Evolutionary conservation across 2,888 invertebrate species (phyloP).

Genomic region (Chydorus sphaericus): DNA sequence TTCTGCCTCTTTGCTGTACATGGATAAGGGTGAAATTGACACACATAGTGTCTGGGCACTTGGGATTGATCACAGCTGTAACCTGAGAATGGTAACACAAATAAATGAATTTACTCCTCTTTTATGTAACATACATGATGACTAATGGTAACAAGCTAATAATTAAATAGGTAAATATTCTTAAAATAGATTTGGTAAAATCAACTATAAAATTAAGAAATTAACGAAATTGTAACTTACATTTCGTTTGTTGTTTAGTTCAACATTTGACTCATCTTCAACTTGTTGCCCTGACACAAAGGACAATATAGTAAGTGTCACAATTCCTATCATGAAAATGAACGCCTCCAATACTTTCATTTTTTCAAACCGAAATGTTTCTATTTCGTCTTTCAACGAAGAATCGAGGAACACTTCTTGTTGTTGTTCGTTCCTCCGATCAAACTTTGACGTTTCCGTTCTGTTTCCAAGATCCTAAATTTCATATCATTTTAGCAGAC

Average conservation of each 20-base stretch:
- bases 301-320: no score
- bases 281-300: no score
- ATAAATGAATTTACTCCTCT: no score
- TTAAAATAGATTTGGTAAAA: background rate
- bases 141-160: background rate
- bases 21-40: conserved; percentile 24
- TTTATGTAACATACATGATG: background rate
- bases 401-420: no score
- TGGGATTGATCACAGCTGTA: conserved; percentile 26
- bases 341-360: no score
- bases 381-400: no score
- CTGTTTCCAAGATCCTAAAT: background rate
- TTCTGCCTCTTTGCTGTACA: conserved; percentile 38
- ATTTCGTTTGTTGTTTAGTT: background rate
- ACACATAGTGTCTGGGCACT: conserved; percentile 20
- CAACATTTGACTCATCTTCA: no score
- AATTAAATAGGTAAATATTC: background rate
- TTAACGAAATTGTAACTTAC: background rate
- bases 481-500: background rate
- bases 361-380: background rate
- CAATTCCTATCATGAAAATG: no score
- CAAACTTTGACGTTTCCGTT: background rate
- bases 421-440: no score
- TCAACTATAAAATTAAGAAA: background rate
- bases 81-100: conserved; percentile 26